These are phyloP conservation scores for Pseudolycoriella hygida DNA, from an alignment of 2,888 invertebrate species.

Conservation along the genomic window DNA sequence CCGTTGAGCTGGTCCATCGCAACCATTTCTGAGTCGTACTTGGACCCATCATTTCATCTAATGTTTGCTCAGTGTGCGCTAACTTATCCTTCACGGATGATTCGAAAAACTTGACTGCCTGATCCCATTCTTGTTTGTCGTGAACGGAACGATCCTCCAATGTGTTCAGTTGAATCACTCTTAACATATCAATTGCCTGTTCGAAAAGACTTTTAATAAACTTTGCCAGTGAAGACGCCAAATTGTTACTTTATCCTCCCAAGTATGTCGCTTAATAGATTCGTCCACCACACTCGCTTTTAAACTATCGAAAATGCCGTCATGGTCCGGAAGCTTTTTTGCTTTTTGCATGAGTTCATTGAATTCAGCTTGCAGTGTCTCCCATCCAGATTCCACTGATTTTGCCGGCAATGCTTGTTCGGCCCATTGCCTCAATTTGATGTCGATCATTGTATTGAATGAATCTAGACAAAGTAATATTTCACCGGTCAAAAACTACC, in stretches of 20 bases:
- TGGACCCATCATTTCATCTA: slow-evolving; percentile 73
- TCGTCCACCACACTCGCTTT: slow-evolving; percentile 78
- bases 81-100: slow-evolving; percentile 61
- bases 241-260: slow-evolving; percentile 76
- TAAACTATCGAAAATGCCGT: slow-evolving; percentile 76
- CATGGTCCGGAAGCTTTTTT: slow-evolving; percentile 52
- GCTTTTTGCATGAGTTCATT: slow-evolving; percentile 47
- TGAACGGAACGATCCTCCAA: slow-evolving; percentile 75
- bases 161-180: slow-evolving; percentile 90
- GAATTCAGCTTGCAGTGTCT: slow-evolving; percentile 61
- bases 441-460: slow-evolving; percentile 80
- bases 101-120: slow-evolving; percentile 80
- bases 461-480: slow-evolving; percentile 35
- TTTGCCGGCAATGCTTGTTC: slow-evolving; percentile 74
- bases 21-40: slow-evolving; percentile 47
- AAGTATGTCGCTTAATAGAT: slow-evolving; percentile 69
- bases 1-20: slow-evolving; percentile 62
- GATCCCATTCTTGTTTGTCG: slow-evolving; percentile 85
- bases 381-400: slow-evolving; percentile 73
- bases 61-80: slow-evolving; percentile 41
- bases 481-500: too few relatives aligned
- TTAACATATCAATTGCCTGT: slow-evolving; percentile 56
- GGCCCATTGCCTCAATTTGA: slow-evolving; percentile 91
- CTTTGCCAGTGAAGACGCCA: slow-evolving; percentile 13
- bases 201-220: slow-evolving; percentile 1